Percentiles rank a stretch among this genome's conserved stretches.
Conservation (phyloP, 2,797 vertebrate species). For the Glyptemys insculpta region DNA sequence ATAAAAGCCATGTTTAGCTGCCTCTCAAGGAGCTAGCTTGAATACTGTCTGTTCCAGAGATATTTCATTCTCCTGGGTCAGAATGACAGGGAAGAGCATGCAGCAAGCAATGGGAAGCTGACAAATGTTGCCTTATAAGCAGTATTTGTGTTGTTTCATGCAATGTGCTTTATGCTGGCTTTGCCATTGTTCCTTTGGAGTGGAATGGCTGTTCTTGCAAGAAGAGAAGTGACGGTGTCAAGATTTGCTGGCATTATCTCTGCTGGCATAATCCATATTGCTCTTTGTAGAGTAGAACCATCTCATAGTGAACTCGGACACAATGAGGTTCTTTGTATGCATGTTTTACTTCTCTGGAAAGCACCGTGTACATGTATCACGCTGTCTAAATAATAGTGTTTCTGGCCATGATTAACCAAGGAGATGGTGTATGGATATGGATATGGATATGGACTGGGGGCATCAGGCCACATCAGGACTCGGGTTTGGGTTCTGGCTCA, state of each 20-base stretch:
- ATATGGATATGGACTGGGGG: neutral
- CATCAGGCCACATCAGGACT: neutral
- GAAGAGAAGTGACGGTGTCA: neutral
- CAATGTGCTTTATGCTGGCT: rapidly evolving
- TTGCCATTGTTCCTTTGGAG: neutral
- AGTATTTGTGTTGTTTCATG: rapidly evolving
- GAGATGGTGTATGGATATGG: neutral
- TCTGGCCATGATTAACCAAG: neutral
- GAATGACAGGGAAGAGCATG: conserved; percentile 4
- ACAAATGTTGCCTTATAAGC: rapidly evolving
- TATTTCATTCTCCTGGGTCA: conserved; percentile 31
- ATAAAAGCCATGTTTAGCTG: conserved; percentile 65
- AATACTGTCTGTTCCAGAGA: neutral
- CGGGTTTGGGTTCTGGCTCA: neutral
- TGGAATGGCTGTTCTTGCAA: rapidly evolving
- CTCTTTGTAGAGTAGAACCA: neutral
- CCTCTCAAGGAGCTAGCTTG: neutral
- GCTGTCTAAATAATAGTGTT: neutral
- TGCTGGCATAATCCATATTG: neutral
- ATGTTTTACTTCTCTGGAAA: neutral
- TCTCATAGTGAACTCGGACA: neutral
- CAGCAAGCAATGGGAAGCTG: neutral
- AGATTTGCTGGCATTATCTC: neutral
- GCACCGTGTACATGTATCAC: neutral
- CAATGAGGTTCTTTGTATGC: neutral